These are phyloP conservation scores for Drosophila ustulata DNA, from an alignment of 2,888 invertebrate genomes.

Conservation along the genomic window DNA sequence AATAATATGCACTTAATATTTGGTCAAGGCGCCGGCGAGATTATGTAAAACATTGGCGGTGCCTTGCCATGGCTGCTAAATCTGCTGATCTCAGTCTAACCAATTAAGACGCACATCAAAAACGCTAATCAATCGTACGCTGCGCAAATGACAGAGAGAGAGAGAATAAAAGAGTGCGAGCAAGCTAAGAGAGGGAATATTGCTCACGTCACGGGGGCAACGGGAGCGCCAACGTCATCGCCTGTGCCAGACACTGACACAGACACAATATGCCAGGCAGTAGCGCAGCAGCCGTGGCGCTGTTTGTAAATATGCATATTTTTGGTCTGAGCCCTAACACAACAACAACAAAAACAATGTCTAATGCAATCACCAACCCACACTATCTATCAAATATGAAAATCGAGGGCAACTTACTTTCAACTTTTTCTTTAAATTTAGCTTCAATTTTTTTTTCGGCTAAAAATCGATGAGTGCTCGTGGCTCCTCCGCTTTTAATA, in stretches of 20 bases:
- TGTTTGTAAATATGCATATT: constrained; percentile 23
- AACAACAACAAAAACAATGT: not conserved
- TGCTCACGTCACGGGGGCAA: constrained; percentile 57
- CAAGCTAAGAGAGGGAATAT: constrained; percentile 11
- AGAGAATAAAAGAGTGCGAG: constrained; percentile 6
- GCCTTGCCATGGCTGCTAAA: constrained; percentile 34
- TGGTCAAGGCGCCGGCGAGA: constrained; percentile 20
- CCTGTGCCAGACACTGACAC: constrained; percentile 6
- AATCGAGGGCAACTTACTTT: constrained; percentile 56
- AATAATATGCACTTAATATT: constrained; percentile 44
- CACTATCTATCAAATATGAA: constrained; percentile 6
- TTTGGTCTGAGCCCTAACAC: constrained; percentile 7
- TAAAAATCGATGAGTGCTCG: constrained; percentile 65
- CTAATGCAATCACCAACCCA: constrained; percentile 9
- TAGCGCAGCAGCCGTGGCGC: constrained; percentile 1
- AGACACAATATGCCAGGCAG: constrained; percentile 10
- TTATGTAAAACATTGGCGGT: constrained; percentile 52
- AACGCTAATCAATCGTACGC: constrained; percentile 27
- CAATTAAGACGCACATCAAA: constrained; percentile 18
- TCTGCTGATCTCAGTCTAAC: constrained; percentile 1
- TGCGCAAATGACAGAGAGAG: constrained; percentile 22
- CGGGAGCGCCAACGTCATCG: constrained; percentile 51
- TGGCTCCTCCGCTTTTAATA: constrained; percentile 28
- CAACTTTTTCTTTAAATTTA: constrained; percentile 34
- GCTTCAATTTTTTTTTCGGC: constrained; percentile 36